Evolutionary conservation across 2,113 vertebrate genomes (phyloP).

Genomic region (Empidonax alnorum): DNA sequence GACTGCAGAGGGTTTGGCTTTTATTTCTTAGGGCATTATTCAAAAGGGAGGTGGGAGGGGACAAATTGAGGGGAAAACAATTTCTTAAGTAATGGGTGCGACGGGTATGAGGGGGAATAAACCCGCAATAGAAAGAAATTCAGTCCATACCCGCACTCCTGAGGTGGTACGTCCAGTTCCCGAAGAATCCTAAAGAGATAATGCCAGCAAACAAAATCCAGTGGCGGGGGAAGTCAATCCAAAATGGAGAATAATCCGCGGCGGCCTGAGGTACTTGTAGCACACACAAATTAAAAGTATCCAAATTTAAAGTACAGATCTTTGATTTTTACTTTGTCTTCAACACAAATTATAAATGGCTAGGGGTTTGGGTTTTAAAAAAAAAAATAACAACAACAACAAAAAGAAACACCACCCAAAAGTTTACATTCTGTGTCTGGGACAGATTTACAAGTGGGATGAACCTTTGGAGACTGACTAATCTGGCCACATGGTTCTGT

Average conservation of each 20-base stretch:
- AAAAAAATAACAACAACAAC: background rate
- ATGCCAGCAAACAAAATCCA: slow-evolving; percentile 75
- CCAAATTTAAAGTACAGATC: slow-evolving; percentile 68
- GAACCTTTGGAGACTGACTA: slow-evolving; percentile 51
- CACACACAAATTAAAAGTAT: slow-evolving; percentile 69
- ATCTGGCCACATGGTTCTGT: slow-evolving; percentile 64
- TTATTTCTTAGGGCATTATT: slow-evolving; percentile 59
- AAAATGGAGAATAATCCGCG: slow-evolving; percentile 84
- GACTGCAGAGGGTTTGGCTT: slow-evolving; percentile 27
- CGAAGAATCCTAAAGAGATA: slow-evolving; percentile 79
- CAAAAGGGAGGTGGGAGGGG: slow-evolving; percentile 34
- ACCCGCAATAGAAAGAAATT: slow-evolving; percentile 68
- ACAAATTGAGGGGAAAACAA: slow-evolving; percentile 58
- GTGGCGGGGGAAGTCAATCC: slow-evolving; percentile 83
- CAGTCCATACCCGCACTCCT: slow-evolving; percentile 78
- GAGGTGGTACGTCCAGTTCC: slow-evolving; percentile 75
- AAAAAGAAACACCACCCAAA: background rate
- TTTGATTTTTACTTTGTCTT: slow-evolving; percentile 56
- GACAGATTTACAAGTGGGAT: slow-evolving; percentile 64
- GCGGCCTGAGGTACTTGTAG: slow-evolving; percentile 77
- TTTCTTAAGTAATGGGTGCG: slow-evolving; percentile 52
- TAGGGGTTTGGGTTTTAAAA: slow-evolving; percentile 12
- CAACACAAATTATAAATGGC: slow-evolving; percentile 53
- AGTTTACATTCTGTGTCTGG: slow-evolving; percentile 66
- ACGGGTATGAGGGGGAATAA: slow-evolving; percentile 75